Base-by-base conservation (phyloP, 2,113 vertebrate genomes). In the Cryptotis parvus region DNA sequence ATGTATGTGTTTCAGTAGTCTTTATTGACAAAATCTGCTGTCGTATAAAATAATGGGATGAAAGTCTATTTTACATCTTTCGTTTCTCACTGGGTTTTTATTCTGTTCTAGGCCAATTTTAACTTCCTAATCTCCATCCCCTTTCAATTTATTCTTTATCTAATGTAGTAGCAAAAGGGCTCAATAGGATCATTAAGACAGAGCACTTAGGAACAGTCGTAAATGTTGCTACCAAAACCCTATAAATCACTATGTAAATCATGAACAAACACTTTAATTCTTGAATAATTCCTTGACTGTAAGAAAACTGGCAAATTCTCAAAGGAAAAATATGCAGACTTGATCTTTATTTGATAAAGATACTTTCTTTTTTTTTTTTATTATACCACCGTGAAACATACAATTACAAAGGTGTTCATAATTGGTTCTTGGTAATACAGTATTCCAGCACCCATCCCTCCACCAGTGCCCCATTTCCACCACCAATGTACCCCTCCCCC, bases 11-110 rank as follows among this genome's bases (percentile, higher is more conserved):
- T 61, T 78, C 24, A 52, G 52, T 16, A 65, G 8, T n/a, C 45
- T 89, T 87, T 49, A 41, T 20, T 61, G 18, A 29, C 7, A 79
- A 94, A 89, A 80, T 66, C 16, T 65, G 11, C 26, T 89, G 72
- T 80, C 65, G 90, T 86, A 76, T 49, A 74, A 61, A 65, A 65
- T 65, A 29, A 65, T 24, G 29, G 31, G 63, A 65, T 65, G 7
- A 65, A 87, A 49, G 10, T 69, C 15, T 7, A 74, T 69, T 83
- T 93, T 78, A 37, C 27, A 29, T 55, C 14, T 75, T 79, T 81
- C 10, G 24, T 9, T 76, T 91, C 22, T 15, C 15, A 4, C 22
- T 74, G 52, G 9, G 31, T 75, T 92, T 18, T 75, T 41, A 90
- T 45, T 11, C 27, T 6, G 10, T 26, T 35, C 37, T 55, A 76